phyloP scores from a whole-genome alignment of 2,113 vertebrate genomes.

The Brachionichthys hirsutus region DNA sequence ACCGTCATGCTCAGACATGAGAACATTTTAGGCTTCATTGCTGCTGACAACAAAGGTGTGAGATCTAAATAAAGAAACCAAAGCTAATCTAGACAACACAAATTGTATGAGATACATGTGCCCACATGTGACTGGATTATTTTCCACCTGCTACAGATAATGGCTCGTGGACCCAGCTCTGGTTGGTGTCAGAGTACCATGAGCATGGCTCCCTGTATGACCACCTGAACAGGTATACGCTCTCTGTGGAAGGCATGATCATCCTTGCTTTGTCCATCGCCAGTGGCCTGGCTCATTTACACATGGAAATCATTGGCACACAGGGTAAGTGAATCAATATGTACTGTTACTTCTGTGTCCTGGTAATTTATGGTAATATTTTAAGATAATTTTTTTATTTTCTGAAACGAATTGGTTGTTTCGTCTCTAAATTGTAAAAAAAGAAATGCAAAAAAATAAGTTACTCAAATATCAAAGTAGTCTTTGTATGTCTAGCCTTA shows the following conservation, averaged over 20 bases:
- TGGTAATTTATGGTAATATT: too few species aligned
- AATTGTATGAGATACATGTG: not conserved
- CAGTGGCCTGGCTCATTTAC: constrained; percentile 94
- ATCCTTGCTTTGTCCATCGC: constrained; percentile 86
- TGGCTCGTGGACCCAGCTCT: constrained; percentile 97
- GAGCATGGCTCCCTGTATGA: constrained; percentile 95
- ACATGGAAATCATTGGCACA: constrained; percentile 98
- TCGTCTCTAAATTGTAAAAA: too few species aligned
- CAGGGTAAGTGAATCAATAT: constrained; percentile 81
- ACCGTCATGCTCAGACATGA: constrained; percentile 95
- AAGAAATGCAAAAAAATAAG: too few species aligned
- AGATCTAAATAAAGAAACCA: not conserved
- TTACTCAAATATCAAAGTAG: too few species aligned
- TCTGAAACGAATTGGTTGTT: too few species aligned
- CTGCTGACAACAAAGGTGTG: constrained; percentile 96
- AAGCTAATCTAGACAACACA: not conserved
- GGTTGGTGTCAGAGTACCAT: constrained; percentile 97
- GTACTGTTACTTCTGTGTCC: too few species aligned
- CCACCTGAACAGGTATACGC: constrained; percentile 89
- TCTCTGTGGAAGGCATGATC: constrained; percentile 86
- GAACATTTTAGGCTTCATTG: constrained; percentile 96
- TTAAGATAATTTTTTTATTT: too few species aligned
- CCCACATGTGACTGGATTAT: not conserved
- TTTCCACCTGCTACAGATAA: constrained; percentile 80
- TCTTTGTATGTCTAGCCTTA: too few species aligned